Evolutionary conservation across 2,113 vertebrate genomes (phyloP).

Genomic region (Chaetops frenatus): DNA sequence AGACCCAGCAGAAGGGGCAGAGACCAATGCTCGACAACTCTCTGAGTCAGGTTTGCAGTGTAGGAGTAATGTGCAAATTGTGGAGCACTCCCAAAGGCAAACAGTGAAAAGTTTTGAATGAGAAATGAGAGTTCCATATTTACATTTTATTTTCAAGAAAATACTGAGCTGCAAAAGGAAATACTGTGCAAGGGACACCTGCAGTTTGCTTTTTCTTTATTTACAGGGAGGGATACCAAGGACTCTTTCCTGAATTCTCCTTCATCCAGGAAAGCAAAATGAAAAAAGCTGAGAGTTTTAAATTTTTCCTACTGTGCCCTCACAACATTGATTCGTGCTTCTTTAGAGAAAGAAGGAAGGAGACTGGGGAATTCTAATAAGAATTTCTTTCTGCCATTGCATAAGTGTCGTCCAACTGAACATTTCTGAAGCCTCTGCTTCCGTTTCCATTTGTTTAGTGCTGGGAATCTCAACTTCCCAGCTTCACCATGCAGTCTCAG

Average conservation of each 20-base stretch:
- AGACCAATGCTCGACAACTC: background rate
- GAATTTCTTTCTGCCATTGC: background rate
- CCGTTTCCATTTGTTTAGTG: accelerated
- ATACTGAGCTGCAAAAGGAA: background rate
- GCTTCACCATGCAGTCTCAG: background rate
- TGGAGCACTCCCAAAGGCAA: background rate
- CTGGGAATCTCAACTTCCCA: no score
- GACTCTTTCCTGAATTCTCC: background rate
- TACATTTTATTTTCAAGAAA: background rate
- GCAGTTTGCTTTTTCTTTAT: background rate
- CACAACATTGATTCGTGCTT: background rate
- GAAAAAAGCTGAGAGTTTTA: background rate
- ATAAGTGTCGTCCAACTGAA: accelerated
- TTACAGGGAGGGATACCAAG: accelerated
- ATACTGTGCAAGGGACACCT: background rate
- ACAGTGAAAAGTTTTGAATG: background rate
- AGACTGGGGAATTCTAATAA: background rate
- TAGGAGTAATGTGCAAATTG: background rate
- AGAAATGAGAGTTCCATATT: background rate
- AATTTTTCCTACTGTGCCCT: background rate
- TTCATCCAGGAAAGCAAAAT: background rate
- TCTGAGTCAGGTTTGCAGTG: accelerated
- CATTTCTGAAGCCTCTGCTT: background rate
- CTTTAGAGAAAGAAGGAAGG: background rate
- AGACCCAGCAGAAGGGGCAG: background rate